These are phyloP conservation scores for Marasmarcha lunaedactyla DNA, from an alignment of 2,888 invertebrate genomes.

Conservation along the genomic window DNA sequence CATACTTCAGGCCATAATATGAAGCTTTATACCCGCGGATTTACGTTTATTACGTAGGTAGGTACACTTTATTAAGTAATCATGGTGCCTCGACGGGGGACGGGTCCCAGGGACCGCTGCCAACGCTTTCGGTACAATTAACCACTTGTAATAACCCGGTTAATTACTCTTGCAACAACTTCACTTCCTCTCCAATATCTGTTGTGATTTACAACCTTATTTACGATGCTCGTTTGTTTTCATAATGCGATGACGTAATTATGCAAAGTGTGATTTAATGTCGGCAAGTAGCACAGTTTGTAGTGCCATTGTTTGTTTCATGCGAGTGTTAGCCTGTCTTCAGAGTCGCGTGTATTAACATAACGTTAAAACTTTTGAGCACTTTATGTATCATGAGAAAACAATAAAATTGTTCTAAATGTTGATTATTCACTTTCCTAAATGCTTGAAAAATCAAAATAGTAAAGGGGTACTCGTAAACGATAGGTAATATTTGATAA, in stretches of 20 bases:
- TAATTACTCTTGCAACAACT: slow-evolving; percentile 40
- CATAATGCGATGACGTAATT: background rate
- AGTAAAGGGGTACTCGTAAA: too few relatives aligned
- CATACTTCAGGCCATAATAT: background rate
- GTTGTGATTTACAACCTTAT: slow-evolving; percentile 1
- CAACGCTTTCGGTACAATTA: slow-evolving; percentile 38
- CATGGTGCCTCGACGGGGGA: slow-evolving; percentile 15
- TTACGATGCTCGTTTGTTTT: background rate
- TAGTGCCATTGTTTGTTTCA: too few relatives aligned
- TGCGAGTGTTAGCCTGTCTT: too few relatives aligned
- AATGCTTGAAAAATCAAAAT: too few relatives aligned
- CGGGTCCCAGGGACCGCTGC: slow-evolving; percentile 29
- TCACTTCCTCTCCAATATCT: slow-evolving; percentile 19
- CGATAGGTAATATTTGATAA: too few relatives aligned
- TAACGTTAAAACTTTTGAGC: too few relatives aligned
- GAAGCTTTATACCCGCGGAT: slow-evolving; percentile 7
- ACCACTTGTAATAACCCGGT: slow-evolving; percentile 30
- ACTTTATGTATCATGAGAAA: too few relatives aligned
- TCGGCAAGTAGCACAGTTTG: background rate
- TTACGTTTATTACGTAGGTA: slow-evolving; percentile 21
- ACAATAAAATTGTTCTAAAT: too few relatives aligned
- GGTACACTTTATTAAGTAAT: slow-evolving; percentile 28
- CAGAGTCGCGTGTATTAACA: too few relatives aligned
- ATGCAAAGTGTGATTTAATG: background rate
- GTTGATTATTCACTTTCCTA: too few relatives aligned